Evolutionary conservation across 2,797 vertebrate genomes (phyloP).

Genomic region (Gastrophryne carolinensis): DNA sequence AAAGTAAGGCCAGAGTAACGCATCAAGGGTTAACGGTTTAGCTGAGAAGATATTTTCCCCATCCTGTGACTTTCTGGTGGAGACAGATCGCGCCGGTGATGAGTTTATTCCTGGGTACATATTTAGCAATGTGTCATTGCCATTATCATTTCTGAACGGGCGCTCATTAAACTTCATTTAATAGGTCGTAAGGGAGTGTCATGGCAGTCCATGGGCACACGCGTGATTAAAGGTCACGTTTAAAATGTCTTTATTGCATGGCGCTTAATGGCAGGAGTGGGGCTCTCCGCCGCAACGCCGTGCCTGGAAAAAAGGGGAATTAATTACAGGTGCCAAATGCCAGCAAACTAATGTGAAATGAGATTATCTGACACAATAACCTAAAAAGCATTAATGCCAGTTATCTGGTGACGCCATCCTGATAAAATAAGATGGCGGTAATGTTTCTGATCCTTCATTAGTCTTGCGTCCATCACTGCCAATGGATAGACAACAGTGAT

Average conservation of each 20-base stretch:
- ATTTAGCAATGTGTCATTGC: conserved; percentile 10
- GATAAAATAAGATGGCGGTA: too few relatives aligned
- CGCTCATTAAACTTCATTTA: conserved; percentile 27
- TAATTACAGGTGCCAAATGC: conserved; percentile 24
- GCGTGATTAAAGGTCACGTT: conserved; percentile 5
- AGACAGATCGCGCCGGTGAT: too few relatives aligned
- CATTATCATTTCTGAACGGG: conserved; percentile 29
- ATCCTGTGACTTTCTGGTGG: too few relatives aligned
- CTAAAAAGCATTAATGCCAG: too few relatives aligned
- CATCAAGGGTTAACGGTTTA: too few relatives aligned
- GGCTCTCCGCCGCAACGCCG: conserved; percentile 5
- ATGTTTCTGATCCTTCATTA: too few relatives aligned
- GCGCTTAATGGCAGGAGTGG: conserved; percentile 1
- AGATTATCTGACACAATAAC: not conserved
- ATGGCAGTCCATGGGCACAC: not conserved
- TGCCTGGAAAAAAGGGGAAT: not conserved
- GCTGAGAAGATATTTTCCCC: too few relatives aligned
- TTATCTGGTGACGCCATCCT: too few relatives aligned
- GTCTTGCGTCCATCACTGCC: too few relatives aligned
- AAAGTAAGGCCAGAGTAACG: too few relatives aligned
- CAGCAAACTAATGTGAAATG: conserved; percentile 1
- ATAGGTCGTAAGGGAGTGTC: not conserved
- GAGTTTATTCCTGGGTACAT: conserved; percentile 5
- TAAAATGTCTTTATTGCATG: conserved; percentile 1
- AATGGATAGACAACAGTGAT: too few relatives aligned